These are phyloP conservation scores for Nycticorax nycticorax DNA, from an alignment of 2,113 vertebrate species.

Conservation along the genomic window DNA sequence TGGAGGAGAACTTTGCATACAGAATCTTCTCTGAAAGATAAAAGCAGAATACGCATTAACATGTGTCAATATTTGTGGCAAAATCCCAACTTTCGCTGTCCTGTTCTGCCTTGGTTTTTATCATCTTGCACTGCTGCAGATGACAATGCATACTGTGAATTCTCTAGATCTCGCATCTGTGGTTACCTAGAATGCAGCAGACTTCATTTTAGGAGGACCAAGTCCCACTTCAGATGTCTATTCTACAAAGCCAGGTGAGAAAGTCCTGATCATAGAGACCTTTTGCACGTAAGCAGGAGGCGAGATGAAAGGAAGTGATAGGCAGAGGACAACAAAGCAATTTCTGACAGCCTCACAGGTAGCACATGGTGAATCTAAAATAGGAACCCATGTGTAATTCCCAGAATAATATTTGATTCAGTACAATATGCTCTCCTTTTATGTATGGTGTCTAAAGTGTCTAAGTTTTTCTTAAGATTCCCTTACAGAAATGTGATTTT, in stretches of 20 bases:
- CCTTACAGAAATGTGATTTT: neutral
- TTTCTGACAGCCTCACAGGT: neutral
- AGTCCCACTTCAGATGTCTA: fast-evolving
- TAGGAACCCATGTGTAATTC: neutral
- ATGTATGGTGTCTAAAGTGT: neutral
- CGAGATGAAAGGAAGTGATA: neutral
- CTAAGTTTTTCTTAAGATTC: neutral
- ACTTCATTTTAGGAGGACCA: neutral
- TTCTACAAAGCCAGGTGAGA: neutral
- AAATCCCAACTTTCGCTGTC: neutral
- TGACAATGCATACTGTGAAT: neutral
- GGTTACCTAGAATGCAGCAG: neutral
- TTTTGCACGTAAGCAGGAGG: neutral
- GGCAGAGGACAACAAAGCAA: neutral
- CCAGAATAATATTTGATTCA: neutral
- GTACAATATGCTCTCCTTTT: neutral
- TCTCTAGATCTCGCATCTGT: neutral
- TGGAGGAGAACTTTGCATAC: neutral
- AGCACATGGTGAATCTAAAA: neutral
- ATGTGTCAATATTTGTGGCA: neutral
- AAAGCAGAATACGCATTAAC: neutral
- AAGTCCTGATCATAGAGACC: neutral
- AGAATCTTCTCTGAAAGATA: neutral
- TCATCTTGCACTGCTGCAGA: neutral
- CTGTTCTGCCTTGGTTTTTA: neutral